Evolutionary conservation across 2,113 vertebrate genomes (phyloP), one percentile per base, ranked within the genome.

Genomic region (Petrocephalus microphthalmus): DNA sequence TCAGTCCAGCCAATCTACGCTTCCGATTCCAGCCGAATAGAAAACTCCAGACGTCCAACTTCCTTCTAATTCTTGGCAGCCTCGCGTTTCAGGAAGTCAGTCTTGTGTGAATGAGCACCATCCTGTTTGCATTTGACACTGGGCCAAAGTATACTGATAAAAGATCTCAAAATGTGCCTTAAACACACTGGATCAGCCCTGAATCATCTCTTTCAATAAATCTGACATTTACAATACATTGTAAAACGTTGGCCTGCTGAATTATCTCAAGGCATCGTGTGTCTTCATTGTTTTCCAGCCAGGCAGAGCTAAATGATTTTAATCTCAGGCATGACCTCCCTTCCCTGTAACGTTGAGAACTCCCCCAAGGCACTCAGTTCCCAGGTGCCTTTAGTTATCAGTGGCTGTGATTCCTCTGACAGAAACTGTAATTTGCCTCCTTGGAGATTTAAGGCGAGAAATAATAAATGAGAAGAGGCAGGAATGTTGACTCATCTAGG

Each of bases 41-140:
- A 57, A 74, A 83, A 90, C 92, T 94, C 95, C 96, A 95, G 94
- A 92, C 94, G 90, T 94, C 94, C 94, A 94, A 95, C 96, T 94
- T 93, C 94, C 95, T 94, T 92, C 92, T 94, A 33, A 92, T 92
- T 92, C 90, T 95, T 94, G 94, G 94, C 95, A 95, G 7, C n/a
- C 67, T 96, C 93, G 93, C 91, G 93, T 93, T 94, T 95, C 95
- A 96, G 95, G 95, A 96, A 96, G 93, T 95, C 92, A 95, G 95
- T 96, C 93, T 94, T 90, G 93, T 93, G 94, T 95, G 94, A 87
- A 96, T 94, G 93, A 96, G 94, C 94, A 91, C 95, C 96, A 96
- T 97, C 95, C 96, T 96, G 95, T 95, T 94, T 93, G 90, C 92
- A 89, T 93, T 90, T 95, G 95, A 96, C 81, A 94, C 93, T 91